Percentiles rank a stretch among this genome's conserved stretches.
Evolutionary conservation across 2,888 invertebrate genomes (phyloP).

Genomic region (Apamea anceps): DNA sequence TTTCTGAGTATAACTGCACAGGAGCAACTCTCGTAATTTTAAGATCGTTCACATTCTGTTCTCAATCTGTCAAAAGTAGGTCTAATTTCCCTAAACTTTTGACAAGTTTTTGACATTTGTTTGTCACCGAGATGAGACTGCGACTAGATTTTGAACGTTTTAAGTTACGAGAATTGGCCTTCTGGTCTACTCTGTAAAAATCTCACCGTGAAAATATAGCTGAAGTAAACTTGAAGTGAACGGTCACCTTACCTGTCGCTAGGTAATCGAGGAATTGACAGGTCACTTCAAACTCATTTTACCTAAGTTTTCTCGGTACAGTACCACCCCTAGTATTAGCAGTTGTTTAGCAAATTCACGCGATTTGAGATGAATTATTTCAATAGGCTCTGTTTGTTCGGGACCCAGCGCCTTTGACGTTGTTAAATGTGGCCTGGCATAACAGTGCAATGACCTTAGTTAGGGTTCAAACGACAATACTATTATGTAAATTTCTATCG

Average conservation of each 20-base stretch:
- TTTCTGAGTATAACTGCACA: not conserved
- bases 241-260: not conserved
- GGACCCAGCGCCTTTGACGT: slow-evolving; percentile 31
- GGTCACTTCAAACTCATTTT: not conserved
- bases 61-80: no score
- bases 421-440: slow-evolving; percentile 9
- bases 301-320: not conserved
- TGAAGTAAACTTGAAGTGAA: not conserved
- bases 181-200: not conserved
- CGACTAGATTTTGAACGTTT: no score
- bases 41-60: no score
- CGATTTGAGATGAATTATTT: slow-evolving; percentile 34
- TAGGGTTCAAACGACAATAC: slow-evolving; percentile 18
- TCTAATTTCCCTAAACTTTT: no score
- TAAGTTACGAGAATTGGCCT: no score
- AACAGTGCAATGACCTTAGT: slow-evolving; percentile 41
- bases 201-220: not conserved
- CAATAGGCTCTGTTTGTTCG: slow-evolving; percentile 54
- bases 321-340: slow-evolving; percentile 20
- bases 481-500: not conserved
- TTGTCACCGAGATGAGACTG: no score
- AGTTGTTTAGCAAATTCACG: slow-evolving; percentile 34
- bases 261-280: not conserved
- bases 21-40: no score
- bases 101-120: no score